Conservation (phyloP, 1,140 invertebrate genomes). For the Riptortus pedestris region DNA sequence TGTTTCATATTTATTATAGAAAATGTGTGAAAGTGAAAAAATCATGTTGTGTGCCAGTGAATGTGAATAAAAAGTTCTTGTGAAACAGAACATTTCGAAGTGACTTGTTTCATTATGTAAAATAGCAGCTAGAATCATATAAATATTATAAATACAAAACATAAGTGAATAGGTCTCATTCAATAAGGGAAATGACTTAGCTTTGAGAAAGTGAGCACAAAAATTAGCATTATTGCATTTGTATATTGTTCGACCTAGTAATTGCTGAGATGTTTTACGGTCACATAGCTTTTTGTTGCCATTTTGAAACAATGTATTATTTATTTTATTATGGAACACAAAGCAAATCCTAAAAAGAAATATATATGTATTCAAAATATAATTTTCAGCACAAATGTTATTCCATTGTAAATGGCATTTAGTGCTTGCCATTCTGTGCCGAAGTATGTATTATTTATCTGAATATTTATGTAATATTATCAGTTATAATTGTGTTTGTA, state of each 20-base stretch:
- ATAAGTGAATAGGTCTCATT: slow-evolving; percentile 17
- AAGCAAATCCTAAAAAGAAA: no score
- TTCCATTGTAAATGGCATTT: neutral
- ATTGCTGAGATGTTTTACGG: neutral
- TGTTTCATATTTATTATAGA: slow-evolving; percentile 18
- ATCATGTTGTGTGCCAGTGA: neutral
- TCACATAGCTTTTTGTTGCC: no score
- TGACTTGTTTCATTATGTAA: slow-evolving; percentile 14
- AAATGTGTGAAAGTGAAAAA: slow-evolving; percentile 18
- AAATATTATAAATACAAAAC: neutral
- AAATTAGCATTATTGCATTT: neutral
- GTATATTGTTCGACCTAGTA: neutral
- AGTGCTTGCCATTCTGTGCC: slow-evolving; percentile 1
- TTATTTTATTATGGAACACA: no score
- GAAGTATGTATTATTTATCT: neutral
- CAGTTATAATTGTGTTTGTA: slow-evolving; percentile 17
- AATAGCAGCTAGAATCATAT: slow-evolving; percentile 4
- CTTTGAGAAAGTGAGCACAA: slow-evolving; percentile 11
- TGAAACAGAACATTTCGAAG: slow-evolving; percentile 11
- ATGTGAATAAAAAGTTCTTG: slow-evolving; percentile 1
- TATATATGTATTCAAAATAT: no score
- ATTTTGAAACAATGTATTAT: no score
- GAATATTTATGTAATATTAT: neutral
- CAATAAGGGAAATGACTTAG: slow-evolving; percentile 13
- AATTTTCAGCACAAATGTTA: no score